Evolutionary conservation across 2,888 invertebrate genomes (phyloP), one percentile per base, ranked within the genome.

Genomic region (Clistopyga incitator): DNA sequence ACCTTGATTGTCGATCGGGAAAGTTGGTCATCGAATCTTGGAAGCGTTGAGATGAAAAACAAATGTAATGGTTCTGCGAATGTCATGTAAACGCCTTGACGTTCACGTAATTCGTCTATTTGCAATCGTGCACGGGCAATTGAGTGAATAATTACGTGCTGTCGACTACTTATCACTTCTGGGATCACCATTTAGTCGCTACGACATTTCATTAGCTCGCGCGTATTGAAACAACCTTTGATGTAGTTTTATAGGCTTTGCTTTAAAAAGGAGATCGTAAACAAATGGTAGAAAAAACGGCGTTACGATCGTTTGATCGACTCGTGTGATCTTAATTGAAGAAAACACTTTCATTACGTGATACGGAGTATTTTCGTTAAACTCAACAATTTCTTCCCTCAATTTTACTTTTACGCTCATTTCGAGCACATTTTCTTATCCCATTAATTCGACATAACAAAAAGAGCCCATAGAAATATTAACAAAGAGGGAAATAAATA

Each of bases 31-130:
- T 59, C 75, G 47, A 83, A 76, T 79, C 79, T 67, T 72, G 83
- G 67, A 79, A 83, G 71, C 56, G 79, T 71, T 77, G 65, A 59
- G 47, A 50, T 42, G 42, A 79, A 76, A 72, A 72, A 79, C 65
- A 67, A 79, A 79, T 72, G 71, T 45, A 83, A 76, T 65, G 71
- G 59, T 83, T 83, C 83, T 67, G 45, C 70, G 79, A 83, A 79
- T 56, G 52, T 61, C 50, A 18, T 67, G 72, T 47, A 72, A 59
- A 72, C 72, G 18, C 61, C 34, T 34, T 13, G 29, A 29, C 15
- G 18, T 34, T 61, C 34, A 61, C 61, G 61, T 61, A 61, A 61
- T 61, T 61, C 34, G 34, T 29, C 34, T 10, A 34, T 61, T 61
- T 34, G 61, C 61, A 34, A 45, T 45, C 42, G 45, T 42, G 25